Conservation (phyloP, 2,113 vertebrate species). For the Anarhynchus alexandrinus region DNA sequence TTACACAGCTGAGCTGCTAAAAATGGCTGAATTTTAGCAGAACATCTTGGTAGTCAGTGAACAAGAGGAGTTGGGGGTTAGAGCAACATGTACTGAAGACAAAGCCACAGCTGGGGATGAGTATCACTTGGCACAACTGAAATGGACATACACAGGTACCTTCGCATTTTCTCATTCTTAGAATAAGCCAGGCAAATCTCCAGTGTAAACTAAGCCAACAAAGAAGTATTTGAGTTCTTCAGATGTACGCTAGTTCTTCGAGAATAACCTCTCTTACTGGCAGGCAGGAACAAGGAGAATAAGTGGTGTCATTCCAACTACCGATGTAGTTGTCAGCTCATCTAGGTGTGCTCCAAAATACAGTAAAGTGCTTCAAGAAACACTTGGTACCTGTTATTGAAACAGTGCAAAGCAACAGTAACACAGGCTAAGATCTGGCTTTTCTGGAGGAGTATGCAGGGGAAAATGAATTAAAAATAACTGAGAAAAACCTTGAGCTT, state of each 20-base stretch:
- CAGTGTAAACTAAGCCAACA: background rate
- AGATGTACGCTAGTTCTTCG: background rate
- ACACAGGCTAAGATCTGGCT: background rate
- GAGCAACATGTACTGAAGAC: background rate
- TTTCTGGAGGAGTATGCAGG: background rate
- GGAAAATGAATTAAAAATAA: background rate
- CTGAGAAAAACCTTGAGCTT: background rate
- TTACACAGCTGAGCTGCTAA: constrained; percentile 48
- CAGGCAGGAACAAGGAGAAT: background rate
- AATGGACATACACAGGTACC: background rate
- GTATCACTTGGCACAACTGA: background rate
- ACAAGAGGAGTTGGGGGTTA: background rate
- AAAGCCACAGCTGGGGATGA: background rate
- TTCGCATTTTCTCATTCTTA: background rate
- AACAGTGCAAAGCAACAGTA: background rate
- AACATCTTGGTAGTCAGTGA: constrained; percentile 1
- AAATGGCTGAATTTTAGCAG: constrained; percentile 40
- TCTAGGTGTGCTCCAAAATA: background rate
- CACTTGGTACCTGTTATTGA: background rate
- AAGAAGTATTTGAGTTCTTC: background rate
- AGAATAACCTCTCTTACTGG: background rate
- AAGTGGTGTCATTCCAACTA: background rate
- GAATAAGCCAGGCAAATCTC: background rate
- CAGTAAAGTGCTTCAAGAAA: background rate
- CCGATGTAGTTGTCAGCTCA: background rate